phyloP scores from a whole-genome alignment of 2,797 vertebrate genomes.

The Lemur catta region DNA sequence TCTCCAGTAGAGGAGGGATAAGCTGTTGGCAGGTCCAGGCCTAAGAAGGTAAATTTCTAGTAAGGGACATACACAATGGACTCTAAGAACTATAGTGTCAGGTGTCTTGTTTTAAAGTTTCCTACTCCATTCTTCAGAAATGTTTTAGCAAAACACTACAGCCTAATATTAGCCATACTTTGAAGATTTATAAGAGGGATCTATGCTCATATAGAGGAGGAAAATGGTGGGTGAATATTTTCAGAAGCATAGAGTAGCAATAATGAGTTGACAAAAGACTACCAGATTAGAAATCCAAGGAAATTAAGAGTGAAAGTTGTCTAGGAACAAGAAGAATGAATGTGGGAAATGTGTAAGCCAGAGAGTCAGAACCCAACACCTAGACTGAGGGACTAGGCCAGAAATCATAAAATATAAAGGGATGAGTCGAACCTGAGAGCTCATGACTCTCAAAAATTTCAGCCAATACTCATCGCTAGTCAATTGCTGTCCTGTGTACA shows the following conservation, averaged over 20 bases:
- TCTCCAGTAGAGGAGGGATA: neutral
- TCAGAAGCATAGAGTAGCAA: neutral
- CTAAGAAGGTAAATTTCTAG: neutral
- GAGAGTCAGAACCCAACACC: neutral
- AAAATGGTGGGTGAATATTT: neutral
- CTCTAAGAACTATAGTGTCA: neutral
- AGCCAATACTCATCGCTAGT: neutral
- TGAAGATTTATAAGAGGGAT: neutral
- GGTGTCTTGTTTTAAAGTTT: neutral
- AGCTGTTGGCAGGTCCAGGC: neutral
- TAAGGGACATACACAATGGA: neutral
- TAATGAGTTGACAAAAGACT: neutral
- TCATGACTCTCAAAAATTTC: neutral
- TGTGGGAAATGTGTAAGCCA: neutral
- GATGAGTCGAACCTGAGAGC: neutral
- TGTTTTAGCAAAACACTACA: neutral
- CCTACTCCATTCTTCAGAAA: neutral
- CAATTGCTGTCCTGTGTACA: neutral
- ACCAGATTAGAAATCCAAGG: neutral
- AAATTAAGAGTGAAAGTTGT: neutral
- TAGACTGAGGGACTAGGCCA: neutral
- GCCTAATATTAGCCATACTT: neutral
- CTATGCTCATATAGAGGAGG: neutral
- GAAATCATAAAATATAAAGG: neutral
- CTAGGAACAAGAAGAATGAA: neutral